Evolutionary conservation across 2,888 invertebrate species (phyloP), one percentile per base, ranked within the genome.

Genomic region (Pharmacophagus antenor): DNA sequence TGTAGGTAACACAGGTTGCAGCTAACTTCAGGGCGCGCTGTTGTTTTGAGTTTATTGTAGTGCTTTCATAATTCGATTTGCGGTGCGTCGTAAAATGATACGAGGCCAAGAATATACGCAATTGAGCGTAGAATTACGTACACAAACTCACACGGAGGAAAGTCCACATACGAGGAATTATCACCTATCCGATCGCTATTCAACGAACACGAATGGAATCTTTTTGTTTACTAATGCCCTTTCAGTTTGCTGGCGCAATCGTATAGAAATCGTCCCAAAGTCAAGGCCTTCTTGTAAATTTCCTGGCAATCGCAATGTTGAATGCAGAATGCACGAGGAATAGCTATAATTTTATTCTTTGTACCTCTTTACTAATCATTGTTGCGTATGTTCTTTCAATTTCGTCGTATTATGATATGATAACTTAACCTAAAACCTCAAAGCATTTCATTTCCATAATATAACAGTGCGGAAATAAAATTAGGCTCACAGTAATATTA

Each of bases 231-330:
- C 63, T 62, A 60, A 58, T 63, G 68, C 77, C 79, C 76, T 77
- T 79, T 75, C 80, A 73, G 78, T 75, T 74, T 71, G 82, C 85
- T 83, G 82, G 74, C 73, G 72, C 79, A 80, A 81, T 78, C 78
- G 73, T 70, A 72, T 76, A 80, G 81, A 85, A 85, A 84, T 73
- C 80, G 76, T 70, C 73, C 71, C 66, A 64, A 69, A 71, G 68
- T 75, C 85, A 84, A 84, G 84, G 84, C 76, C 78, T 77, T 70
- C 65, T 72, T 74, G 69, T 63, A 70, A 81, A 88, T 89, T 88
- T 83, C 74, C 87, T 90, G 89, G 89, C 89, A 88, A 81, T 72
- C 77, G 79, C 74, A 70, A 71, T 73, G 68, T 73, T 76, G 75
- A 74, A 74, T 75, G 75, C 72, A 75, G 71, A 67, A 67, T 74